Percentiles rank a stretch among this genome's conserved stretches.
Conservation (phyloP, 1,140 invertebrate genomes). For the Lethrus apterus region DNA sequence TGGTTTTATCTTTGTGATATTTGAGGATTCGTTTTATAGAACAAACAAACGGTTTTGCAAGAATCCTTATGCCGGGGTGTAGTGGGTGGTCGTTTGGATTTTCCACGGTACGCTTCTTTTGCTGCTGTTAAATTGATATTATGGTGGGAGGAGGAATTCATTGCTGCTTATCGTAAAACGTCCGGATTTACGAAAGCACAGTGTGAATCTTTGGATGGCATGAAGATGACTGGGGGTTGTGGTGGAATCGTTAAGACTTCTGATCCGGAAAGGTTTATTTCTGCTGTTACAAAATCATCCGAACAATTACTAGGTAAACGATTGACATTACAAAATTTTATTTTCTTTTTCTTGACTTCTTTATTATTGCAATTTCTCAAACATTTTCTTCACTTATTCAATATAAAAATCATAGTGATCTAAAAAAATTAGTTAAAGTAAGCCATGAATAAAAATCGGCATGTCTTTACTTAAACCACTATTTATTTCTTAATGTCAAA, state of each 20-base stretch:
- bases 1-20: too few relatives aligned
- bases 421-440: too few relatives aligned
- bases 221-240: slow-evolving; percentile 38
- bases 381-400: background rate
- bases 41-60: slow-evolving; percentile 66
- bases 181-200: slow-evolving; percentile 41
- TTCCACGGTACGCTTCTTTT: slow-evolving; percentile 72
- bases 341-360: background rate
- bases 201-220: slow-evolving; percentile 28
- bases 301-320: slow-evolving; percentile 52
- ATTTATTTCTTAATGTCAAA: too few relatives aligned
- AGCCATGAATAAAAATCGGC: too few relatives aligned
- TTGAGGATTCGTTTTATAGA: slow-evolving; percentile 45
- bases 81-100: slow-evolving; percentile 68
- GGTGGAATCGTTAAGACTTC: slow-evolving; percentile 59
- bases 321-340: background rate
- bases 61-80: slow-evolving; percentile 64
- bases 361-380: background rate
- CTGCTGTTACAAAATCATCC: slow-evolving; percentile 59
- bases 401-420: background rate
- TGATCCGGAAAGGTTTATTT: slow-evolving; percentile 63
- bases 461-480: too few relatives aligned
- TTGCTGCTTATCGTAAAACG: slow-evolving; percentile 45
- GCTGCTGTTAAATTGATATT: slow-evolving; percentile 68
- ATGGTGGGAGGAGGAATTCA: slow-evolving; percentile 68